Conservation (phyloP, 2,113 vertebrate genomes). For the Pyrgilauda ruficollis region DNA sequence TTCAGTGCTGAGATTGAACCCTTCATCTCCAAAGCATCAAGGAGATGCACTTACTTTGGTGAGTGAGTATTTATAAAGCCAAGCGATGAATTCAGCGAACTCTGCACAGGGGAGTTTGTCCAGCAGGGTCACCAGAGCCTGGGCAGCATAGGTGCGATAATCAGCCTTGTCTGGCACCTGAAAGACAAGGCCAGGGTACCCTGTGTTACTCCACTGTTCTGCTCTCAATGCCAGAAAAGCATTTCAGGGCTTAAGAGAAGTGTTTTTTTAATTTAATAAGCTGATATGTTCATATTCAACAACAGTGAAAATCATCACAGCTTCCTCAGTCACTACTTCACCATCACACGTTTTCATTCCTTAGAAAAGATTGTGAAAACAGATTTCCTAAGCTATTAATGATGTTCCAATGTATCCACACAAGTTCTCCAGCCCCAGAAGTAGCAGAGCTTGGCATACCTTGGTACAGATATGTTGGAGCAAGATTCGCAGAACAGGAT, state of each 20-base stretch:
- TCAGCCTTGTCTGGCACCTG: neutral
- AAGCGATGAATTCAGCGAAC: neutral
- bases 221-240: neutral
- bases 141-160: neutral
- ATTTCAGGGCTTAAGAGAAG: neutral
- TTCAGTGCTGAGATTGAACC: neutral
- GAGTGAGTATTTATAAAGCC: neutral
- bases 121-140: neutral
- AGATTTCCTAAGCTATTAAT: neutral
- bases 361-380: neutral
- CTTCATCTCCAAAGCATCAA: neutral
- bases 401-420: neutral
- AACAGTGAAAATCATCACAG: neutral
- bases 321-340: neutral
- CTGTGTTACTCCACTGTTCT: neutral
- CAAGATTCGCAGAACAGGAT: neutral
- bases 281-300: neutral
- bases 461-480: constrained; percentile 51
- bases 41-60: constrained; percentile 39
- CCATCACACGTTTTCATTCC: neutral
- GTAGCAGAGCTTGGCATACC: constrained; percentile 67
- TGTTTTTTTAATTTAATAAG: neutral
- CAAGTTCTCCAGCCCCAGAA: neutral
- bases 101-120: neutral
- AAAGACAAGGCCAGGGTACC: neutral